phyloP scores from a whole-genome alignment of 2,888 invertebrate species.

The Lithodes maja region DNA sequence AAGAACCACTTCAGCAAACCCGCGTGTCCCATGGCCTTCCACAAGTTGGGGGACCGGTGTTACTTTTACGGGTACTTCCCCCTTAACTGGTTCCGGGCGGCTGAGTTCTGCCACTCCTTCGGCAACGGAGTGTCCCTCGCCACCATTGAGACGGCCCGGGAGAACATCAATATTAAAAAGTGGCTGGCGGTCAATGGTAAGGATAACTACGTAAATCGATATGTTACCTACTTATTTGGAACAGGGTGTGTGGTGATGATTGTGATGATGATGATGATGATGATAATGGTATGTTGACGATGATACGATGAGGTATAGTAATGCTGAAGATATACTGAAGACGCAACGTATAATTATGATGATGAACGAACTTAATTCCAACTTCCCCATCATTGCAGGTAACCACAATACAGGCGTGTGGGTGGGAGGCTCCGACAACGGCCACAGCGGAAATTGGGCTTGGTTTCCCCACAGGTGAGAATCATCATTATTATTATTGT shows the following conservation, averaged over 20 bases:
- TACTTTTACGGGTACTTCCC: slow-evolving; percentile 71
- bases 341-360: too few species aligned
- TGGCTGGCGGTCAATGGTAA: slow-evolving; percentile 66
- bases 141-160: slow-evolving; percentile 58
- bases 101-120: slow-evolving; percentile 71
- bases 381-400: slow-evolving; percentile 48
- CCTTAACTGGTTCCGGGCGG: slow-evolving; percentile 69
- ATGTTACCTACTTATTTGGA: too few species aligned
- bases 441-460: slow-evolving; percentile 70
- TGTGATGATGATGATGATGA: not conserved
- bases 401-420: slow-evolving; percentile 70
- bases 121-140: slow-evolving; percentile 69
- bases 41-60: slow-evolving; percentile 63
- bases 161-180: slow-evolving; percentile 66
- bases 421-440: slow-evolving; percentile 71
- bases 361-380: not conserved
- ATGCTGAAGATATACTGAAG: not conserved
- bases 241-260: too few species aligned
- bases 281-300: not conserved
- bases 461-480: slow-evolving; percentile 71
- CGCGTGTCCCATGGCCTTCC: slow-evolving; percentile 70
- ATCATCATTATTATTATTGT: not conserved
- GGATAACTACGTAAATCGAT: not conserved
- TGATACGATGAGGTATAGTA: slow-evolving; percentile 3
- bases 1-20: too few species aligned